A percentile compares a stretch with the other conserved stretches of the same genome.
Conservation (phyloP, 2,888 invertebrate genomes). For the Trichopria drosophilae region DNA sequence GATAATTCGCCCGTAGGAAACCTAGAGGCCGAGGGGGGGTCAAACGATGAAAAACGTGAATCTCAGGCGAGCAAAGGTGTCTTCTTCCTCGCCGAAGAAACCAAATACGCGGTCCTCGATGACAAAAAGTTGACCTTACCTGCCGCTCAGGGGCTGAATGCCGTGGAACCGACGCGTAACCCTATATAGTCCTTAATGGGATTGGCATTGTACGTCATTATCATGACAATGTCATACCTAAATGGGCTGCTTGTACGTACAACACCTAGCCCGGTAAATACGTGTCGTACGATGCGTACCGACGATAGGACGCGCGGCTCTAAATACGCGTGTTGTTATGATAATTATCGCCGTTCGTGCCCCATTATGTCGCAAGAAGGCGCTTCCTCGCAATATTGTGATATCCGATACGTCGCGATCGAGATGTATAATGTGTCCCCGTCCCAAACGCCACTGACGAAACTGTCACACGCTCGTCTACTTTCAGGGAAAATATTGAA, state of each 20-base stretch:
- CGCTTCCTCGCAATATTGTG: conserved; percentile 52
- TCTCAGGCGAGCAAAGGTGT: conserved; percentile 24
- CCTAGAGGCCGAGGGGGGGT: conserved; percentile 38
- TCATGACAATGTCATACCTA: conserved; percentile 52
- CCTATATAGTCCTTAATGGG: conserved; percentile 50
- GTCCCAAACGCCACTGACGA: no score
- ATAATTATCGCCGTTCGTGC: conserved; percentile 47
- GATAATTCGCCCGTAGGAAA: no score
- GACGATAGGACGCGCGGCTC: conserved; percentile 45
- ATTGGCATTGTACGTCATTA: conserved; percentile 52
- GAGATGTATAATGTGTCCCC: no score
- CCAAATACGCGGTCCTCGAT: conserved; percentile 34
- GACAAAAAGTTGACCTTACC: conserved; percentile 12
- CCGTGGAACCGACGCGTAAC: conserved; percentile 41
- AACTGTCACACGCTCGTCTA: no score
- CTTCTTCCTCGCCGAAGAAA: conserved; percentile 29
- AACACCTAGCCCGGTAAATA: conserved; percentile 37
- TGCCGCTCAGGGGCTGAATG: conserved; percentile 11
- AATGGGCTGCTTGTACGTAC: conserved; percentile 42
- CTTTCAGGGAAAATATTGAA: no score
- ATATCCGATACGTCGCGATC: conserved; percentile 44
- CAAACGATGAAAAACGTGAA: no score
- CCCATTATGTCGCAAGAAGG: conserved; percentile 37
- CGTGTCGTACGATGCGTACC: conserved; percentile 46
- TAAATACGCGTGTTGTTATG: conserved; percentile 54